Evolutionary conservation across 2,888 invertebrate genomes (phyloP).

Genomic region (Ligdia adustata): DNA sequence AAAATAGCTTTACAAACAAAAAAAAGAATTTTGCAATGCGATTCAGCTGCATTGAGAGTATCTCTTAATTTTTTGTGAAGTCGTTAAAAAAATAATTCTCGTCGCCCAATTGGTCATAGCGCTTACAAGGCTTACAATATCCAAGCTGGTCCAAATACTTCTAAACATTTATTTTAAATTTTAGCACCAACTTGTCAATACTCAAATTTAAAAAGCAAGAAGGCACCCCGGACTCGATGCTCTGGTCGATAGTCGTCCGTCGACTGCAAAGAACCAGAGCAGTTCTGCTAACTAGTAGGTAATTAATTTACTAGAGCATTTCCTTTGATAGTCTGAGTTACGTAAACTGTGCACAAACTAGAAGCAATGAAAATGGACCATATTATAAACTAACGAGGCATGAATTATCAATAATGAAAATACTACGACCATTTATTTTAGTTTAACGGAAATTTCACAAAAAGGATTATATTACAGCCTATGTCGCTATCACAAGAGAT

Average conservation of each 20-base stretch:
- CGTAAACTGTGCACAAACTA: background rate
- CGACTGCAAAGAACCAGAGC: background rate
- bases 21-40: too few species aligned
- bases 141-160: background rate
- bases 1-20: too few species aligned
- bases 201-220: background rate
- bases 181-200: background rate
- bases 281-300: background rate
- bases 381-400: background rate
- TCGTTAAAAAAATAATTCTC: too few species aligned
- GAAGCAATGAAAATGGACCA: background rate
- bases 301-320: conserved; percentile 1
- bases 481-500: too few species aligned
- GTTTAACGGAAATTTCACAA: too few species aligned
- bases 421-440: too few species aligned
- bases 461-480: too few species aligned
- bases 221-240: background rate
- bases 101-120: too few species aligned
- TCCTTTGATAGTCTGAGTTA: background rate
- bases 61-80: too few species aligned
- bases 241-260: too few species aligned
- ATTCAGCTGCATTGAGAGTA: too few species aligned
- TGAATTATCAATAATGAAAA: background rate
- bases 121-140: too few species aligned
- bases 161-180: background rate